Evolutionary conservation across 1,140 invertebrate genomes (phyloP), one percentile per base, ranked within the genome.

Genomic region (Dendroctonus valens): DNA sequence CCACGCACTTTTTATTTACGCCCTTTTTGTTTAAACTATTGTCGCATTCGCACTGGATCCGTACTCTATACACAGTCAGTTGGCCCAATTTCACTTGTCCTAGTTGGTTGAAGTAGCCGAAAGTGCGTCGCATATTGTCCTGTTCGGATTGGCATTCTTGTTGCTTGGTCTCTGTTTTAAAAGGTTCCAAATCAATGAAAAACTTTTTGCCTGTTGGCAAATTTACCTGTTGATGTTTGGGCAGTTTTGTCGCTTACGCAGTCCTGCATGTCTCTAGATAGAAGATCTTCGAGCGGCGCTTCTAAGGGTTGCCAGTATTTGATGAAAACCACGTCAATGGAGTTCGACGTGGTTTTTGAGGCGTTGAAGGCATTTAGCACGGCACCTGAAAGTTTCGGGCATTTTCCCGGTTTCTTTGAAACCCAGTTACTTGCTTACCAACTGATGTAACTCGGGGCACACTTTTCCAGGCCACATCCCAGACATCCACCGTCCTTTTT

Each of bases 1-100:
- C 76, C 74, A 69, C 82, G 81, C 67, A 78, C 74, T 68, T 81
- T 77, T 77, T 82, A 75, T 69, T 76, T 70, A 42, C 78, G 26
- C 26, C 49, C 26, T 59, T n/a, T 9, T 60, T 53, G 37, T 54
- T 15, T 7, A 50, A 62, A 44, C 44, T 63, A 59, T 53, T 68
- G 26, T 11, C 80, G 75, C 84, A 85, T 41, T 75, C 69, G 55
- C 84, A 85, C 68, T 79, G 74, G 5, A 86, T 73, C 48, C 76
- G 77, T 62, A 85, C 74, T 70, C 84, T 79, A 55, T 84, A 84
- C 49, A 85, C 73, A 4, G 82, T 85, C 81, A 85, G 81, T 75
- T 84, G 81, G 5, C 83, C 82, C 5, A 84, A 65, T 40, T 77
- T 74, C 15, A 83, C 73, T 64, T 79, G 78, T 0, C 70, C 53